Evolutionary conservation across 1,140 invertebrate genomes (phyloP).

Genomic region (Caerostris extrusa): DNA sequence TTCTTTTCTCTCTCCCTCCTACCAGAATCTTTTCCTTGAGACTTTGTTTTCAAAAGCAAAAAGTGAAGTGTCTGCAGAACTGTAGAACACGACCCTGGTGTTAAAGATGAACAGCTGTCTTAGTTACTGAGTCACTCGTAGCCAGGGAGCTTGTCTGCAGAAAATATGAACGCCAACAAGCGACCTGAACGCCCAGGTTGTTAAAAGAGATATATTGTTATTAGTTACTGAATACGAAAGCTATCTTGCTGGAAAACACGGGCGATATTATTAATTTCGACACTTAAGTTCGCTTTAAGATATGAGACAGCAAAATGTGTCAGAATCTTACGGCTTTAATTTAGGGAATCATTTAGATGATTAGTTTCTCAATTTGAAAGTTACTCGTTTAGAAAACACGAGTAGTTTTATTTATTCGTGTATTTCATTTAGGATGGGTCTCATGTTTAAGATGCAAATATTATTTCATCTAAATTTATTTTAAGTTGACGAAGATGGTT

Average conservation of each 20-base stretch:
- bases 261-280: background rate
- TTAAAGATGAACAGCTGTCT: constrained; percentile 59
- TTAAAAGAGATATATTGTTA: constrained; percentile 46
- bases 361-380: background rate
- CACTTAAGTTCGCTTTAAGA: background rate
- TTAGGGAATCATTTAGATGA: background rate
- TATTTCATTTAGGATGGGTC: too few species aligned
- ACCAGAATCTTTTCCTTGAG: constrained; percentile 34
- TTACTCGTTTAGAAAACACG: background rate
- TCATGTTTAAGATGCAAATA: too few species aligned
- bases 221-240: constrained; percentile 31
- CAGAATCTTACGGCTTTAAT: background rate
- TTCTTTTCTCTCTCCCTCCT: background rate
- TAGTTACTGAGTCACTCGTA: constrained; percentile 14
- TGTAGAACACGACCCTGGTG: constrained; percentile 40
- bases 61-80: constrained; percentile 52
- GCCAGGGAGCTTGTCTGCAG: background rate
- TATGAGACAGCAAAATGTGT: background rate
- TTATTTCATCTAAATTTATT: too few species aligned
- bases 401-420: background rate
- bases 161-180: constrained; percentile 51
- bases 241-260: background rate
- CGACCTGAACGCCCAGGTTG: constrained; percentile 21
- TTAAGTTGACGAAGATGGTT: too few species aligned
- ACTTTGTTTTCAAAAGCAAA: constrained; percentile 51